Base-by-base conservation (phyloP, 2,113 vertebrate species). In the Cephalopholis sonnerati region DNA sequence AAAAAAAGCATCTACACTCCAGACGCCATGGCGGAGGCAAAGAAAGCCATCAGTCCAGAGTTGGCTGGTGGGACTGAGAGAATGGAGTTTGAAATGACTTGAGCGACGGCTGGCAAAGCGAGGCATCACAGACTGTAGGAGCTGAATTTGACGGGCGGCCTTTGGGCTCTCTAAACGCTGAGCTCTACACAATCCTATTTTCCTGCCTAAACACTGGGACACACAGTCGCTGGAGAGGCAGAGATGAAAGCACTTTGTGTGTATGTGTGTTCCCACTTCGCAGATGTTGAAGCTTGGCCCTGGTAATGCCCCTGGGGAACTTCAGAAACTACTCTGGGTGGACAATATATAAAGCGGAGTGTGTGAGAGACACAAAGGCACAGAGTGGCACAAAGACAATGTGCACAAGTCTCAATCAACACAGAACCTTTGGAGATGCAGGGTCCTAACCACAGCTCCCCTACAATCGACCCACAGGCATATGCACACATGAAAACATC, bases 101-200 rank as follows among this genome's bases (percentile, higher is more conserved):
- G 72, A 82, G 83, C 32, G 51, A 79, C 59, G 46, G 62, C 58
- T 90, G 85, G 76, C 79, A 82, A 61, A 85, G 71, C 44, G 15
- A 76, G 25, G 62, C 67, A 64, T 85, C 78, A 70, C 64, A 62
- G 63, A 69, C 80, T 79, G 82, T 25, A 81, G 72, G 44, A 65
- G 75, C 53, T 61, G 74, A 85, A 78, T 89, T 83, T 77, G 85
- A 92, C 77, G 55, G 82, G 92, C 59, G 81, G 89, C 90, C 89
- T 89, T 82, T 71, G 83, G 93, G 91, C 89, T 86, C 89, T 92
- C 82, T 61, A 72, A 91, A 89, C 44, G 79, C 87, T 88, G 86
- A 94, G 92, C 91, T 85, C 81, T 71, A 79, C 83, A 83, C 86
- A 94, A 95, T 94, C 93, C 90, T 78, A 89, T 93, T 94, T 93